Evolutionary conservation across 37 sponge, comb jelly and placozoan genomes (phyloP).

Genomic region (Eunapius fragilis): DNA sequence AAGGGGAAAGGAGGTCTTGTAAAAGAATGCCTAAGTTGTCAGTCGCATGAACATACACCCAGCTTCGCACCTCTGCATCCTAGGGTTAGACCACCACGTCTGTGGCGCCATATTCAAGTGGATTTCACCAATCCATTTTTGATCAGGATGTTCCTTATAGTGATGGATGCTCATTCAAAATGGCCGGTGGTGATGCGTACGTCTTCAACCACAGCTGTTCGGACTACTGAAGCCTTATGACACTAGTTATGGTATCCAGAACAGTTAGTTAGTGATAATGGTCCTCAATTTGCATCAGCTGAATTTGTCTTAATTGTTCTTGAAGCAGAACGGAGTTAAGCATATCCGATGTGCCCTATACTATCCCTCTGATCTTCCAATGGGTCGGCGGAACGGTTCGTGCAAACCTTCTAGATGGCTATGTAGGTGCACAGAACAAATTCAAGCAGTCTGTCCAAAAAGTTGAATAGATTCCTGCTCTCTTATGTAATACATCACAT

Average conservation of each 20-base stretch:
- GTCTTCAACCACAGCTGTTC: too few species aligned
- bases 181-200: too few species aligned
- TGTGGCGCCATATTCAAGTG: too few species aligned
- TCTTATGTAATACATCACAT: slow-evolving; percentile 40
- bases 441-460: neutral
- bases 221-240: slow-evolving; percentile 31
- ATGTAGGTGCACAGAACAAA: neutral
- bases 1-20: too few species aligned
- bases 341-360: slow-evolving; percentile 44
- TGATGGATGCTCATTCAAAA: too few species aligned
- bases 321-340: slow-evolving; percentile 23
- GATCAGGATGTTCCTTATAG: too few species aligned
- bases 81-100: too few species aligned
- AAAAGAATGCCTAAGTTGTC: too few species aligned
- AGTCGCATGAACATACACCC: too few species aligned
- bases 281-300: slow-evolving; percentile 53
- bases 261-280: slow-evolving; percentile 50
- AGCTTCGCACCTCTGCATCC: too few species aligned
- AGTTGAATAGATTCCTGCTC: neutral
- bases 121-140: too few species aligned
- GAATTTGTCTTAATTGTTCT: slow-evolving; percentile 23
- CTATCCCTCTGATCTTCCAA: slow-evolving; percentile 44
- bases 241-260: slow-evolving; percentile 44
- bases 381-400: slow-evolving; percentile 49
- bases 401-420: slow-evolving; percentile 35